phyloP scores from a whole-genome alignment of 2,888 invertebrate genomes.

The Cheilosia vulpina region DNA sequence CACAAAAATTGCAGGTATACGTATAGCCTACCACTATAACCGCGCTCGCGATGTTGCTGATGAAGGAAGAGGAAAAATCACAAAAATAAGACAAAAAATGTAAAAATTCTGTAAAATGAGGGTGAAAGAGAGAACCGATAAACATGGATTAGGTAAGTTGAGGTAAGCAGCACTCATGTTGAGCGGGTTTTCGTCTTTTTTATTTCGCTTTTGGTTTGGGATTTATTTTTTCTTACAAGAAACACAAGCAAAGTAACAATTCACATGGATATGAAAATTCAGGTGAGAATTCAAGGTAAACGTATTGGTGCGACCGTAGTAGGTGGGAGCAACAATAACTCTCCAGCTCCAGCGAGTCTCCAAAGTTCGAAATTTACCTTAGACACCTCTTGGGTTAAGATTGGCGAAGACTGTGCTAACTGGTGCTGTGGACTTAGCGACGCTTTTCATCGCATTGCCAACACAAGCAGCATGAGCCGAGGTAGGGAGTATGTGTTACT shows the following conservation, averaged over 20 bases:
- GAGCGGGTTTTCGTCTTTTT: slow-evolving; percentile 55
- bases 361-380: slow-evolving; percentile 60
- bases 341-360: slow-evolving; percentile 43
- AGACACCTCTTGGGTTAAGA: slow-evolving; percentile 52
- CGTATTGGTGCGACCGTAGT: slow-evolving; percentile 26
- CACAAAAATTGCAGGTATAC: background rate
- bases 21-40: background rate
- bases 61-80: slow-evolving; percentile 14
- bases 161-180: slow-evolving; percentile 62
- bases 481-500: background rate
- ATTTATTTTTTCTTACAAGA: slow-evolving; percentile 19
- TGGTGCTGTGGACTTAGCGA: slow-evolving; percentile 21
- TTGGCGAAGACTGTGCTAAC: background rate
- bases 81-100: slow-evolving; percentile 7
- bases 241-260: background rate
- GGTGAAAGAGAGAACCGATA: slow-evolving; percentile 46
- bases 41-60: background rate
- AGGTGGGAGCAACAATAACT: slow-evolving; percentile 16
- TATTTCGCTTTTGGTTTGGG: slow-evolving; percentile 52
- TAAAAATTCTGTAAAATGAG: slow-evolving; percentile 7
- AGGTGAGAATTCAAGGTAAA: slow-evolving; percentile 40
- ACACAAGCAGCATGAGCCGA: background rate
- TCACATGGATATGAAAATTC: slow-evolving; percentile 33
- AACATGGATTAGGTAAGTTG: slow-evolving; percentile 71
- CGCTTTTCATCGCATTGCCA: slow-evolving; percentile 48